Conservation (phyloP, 2,888 invertebrate genomes). For the Lissonota sp. region DNA sequence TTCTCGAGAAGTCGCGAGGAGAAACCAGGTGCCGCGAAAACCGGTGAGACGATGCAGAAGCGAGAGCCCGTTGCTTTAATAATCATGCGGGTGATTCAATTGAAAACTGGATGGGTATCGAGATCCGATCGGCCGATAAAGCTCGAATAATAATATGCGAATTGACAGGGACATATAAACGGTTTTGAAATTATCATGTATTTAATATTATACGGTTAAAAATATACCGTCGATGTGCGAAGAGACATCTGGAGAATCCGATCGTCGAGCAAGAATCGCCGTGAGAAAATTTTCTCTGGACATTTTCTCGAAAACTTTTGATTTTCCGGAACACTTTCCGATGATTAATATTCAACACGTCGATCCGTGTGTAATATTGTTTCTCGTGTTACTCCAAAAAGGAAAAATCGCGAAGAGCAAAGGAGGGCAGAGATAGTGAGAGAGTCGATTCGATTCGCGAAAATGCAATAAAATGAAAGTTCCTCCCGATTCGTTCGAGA, state of each 20-base stretch:
- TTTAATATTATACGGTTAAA: no score
- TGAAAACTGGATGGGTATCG: constrained; percentile 58
- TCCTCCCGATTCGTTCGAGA: constrained; percentile 33
- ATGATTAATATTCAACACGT: constrained; percentile 13
- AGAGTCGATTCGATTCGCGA: constrained; percentile 30
- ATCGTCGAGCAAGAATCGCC: neutral
- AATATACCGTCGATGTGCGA: no score
- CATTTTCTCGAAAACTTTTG: constrained; percentile 6
- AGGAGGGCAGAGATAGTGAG: constrained; percentile 5
- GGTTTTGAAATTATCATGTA: no score
- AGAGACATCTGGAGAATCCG: neutral
- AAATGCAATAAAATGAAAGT: constrained; percentile 49
- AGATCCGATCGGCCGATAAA: constrained; percentile 66
- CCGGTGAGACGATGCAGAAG: constrained; percentile 10
- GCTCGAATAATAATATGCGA: constrained; percentile 70
- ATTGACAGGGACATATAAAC: no score
- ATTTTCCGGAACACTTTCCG: neutral
- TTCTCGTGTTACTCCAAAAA: constrained; percentile 14
- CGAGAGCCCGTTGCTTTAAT: constrained; percentile 5
- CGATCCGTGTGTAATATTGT: constrained; percentile 22
- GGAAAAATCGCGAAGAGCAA: neutral
- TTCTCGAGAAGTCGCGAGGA: neutral
- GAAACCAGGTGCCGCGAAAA: constrained; percentile 35
- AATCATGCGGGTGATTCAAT: constrained; percentile 70
- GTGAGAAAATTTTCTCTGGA: neutral